Percentiles rank a stretch among this genome's conserved stretches.
Conservation (phyloP, 2,113 vertebrate species). For the Chamaea fasciata region DNA sequence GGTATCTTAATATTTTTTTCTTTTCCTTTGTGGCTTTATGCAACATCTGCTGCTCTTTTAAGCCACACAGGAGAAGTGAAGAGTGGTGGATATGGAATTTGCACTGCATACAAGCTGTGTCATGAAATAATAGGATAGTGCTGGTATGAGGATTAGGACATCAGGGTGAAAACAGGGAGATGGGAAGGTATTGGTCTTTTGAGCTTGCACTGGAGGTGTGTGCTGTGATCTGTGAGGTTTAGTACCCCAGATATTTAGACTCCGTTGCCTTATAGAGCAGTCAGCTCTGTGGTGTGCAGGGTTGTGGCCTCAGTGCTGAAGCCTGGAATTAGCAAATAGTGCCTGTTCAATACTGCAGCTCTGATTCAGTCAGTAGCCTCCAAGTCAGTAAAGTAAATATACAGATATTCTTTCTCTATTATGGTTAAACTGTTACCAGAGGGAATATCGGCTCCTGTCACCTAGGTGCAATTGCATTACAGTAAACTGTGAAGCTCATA, state of each 20-base stretch:
- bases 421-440: neutral
- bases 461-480: neutral
- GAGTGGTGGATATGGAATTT: neutral
- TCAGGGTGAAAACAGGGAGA: neutral
- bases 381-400: neutral
- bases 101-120: neutral
- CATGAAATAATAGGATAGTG: neutral
- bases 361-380: neutral
- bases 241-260: neutral
- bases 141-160: neutral
- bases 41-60: neutral
- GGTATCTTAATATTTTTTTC: neutral
- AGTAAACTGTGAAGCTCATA: neutral
- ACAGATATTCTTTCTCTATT: neutral
- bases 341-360: neutral
- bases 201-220: neutral
- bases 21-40: neutral
- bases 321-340: neutral
- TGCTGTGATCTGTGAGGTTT: neutral
- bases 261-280: neutral
- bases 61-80: neutral
- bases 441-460: neutral
- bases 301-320: neutral
- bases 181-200: neutral
- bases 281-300: neutral